A percentile compares a stretch with the other conserved stretches of the same genome.
Evolutionary conservation across 2,113 vertebrate species (phyloP).

Genomic region (Rhadina sibilatrix): DNA sequence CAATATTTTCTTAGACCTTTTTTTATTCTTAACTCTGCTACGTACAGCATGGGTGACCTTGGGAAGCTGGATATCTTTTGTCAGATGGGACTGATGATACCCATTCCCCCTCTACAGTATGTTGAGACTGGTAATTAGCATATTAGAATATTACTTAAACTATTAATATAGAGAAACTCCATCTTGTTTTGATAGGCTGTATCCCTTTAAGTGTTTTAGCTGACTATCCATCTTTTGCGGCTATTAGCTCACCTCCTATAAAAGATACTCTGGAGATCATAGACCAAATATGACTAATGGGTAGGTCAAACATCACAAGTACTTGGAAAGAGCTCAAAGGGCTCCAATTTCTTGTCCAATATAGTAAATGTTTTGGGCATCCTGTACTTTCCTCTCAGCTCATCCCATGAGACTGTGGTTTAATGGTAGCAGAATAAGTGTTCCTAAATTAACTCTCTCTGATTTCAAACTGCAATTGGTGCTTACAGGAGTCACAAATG

Average conservation of each 20-base stretch:
- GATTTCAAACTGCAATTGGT: neutral
- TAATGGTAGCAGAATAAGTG: neutral
- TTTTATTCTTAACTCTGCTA: neutral
- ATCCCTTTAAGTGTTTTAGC: neutral
- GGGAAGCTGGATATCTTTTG: neutral
- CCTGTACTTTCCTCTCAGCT: neutral
- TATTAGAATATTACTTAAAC: neutral
- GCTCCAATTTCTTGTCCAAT: neutral
- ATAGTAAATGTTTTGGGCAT: constrained; percentile 25
- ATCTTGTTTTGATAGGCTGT: neutral
- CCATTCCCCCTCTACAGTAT: neutral
- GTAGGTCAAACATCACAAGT: constrained; percentile 17
- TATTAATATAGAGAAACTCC: neutral
- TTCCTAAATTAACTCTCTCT: constrained; percentile 16
- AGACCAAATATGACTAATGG: constrained; percentile 29
- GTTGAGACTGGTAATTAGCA: neutral
- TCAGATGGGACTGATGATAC: neutral
- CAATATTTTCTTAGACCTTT: neutral
- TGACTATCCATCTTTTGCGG: neutral
- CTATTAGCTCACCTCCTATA: neutral
- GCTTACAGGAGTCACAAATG: neutral
- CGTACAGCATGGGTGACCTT: accelerated
- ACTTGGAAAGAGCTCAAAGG: constrained; percentile 26
- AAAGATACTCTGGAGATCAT: constrained; percentile 19
- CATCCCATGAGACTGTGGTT: neutral